Evolutionary conservation across 2,888 invertebrate species (phyloP).

Genomic region (Lasioglossum leucozonium): DNA sequence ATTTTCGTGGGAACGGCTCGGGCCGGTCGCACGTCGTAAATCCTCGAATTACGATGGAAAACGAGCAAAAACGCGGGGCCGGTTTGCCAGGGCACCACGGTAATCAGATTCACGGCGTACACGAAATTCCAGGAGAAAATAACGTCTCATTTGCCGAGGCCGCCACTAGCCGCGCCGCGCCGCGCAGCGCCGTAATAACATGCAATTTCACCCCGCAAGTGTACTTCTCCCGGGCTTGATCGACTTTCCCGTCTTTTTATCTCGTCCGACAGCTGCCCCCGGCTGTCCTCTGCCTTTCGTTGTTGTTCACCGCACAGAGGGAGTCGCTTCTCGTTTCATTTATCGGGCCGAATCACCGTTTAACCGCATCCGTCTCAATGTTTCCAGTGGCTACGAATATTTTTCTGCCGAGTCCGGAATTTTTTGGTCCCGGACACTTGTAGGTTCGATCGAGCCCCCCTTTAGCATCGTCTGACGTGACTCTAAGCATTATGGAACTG

Average conservation of each 20-base stretch:
- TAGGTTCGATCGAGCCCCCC: too few species aligned
- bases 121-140: slow-evolving; percentile 76
- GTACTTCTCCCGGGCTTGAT: slow-evolving; percentile 31
- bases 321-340: neutral
- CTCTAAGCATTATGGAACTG: too few species aligned
- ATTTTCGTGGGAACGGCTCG: slow-evolving; percentile 19
- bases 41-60: slow-evolving; percentile 48
- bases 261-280: neutral
- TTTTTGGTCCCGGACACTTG: too few species aligned
- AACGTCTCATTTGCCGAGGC: slow-evolving; percentile 77
- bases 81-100: slow-evolving; percentile 58
- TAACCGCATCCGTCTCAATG: neutral
- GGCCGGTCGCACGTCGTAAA: slow-evolving; percentile 47
- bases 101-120: slow-evolving; percentile 69
- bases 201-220: slow-evolving; percentile 71
- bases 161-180: slow-evolving; percentile 65
- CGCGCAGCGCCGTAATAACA: slow-evolving; percentile 72
- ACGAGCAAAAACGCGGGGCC: slow-evolving; percentile 11
- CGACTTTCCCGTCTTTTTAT: slow-evolving; percentile 21
- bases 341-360: neutral
- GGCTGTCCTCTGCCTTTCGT: neutral
- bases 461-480: too few species aligned
- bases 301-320: neutral
- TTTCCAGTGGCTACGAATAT: neutral
- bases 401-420: neutral